Evolutionary conservation across 2,797 vertebrate species (phyloP).

Genomic region (Siniperca obscura): DNA sequence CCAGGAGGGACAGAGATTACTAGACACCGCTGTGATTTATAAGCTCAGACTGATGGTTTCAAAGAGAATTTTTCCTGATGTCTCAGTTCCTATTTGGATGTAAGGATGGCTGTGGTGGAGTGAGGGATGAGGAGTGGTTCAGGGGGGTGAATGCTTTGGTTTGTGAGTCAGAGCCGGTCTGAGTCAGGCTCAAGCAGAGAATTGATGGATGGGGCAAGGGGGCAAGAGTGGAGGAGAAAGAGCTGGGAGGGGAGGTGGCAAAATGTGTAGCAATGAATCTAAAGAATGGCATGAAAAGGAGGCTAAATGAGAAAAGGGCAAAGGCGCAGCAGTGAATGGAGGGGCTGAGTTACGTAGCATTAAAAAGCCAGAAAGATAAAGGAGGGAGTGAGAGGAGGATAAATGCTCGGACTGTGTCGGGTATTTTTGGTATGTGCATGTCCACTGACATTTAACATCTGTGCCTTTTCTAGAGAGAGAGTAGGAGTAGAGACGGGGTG

Average conservation of each 20-base stretch:
- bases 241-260: conserved; percentile 68
- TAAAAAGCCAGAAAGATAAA: conserved; percentile 65
- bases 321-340: conserved; percentile 63
- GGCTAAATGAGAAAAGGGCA: conserved; percentile 59
- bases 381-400: conserved; percentile 54
- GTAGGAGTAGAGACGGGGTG: conserved; percentile 17
- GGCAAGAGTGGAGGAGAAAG: conserved; percentile 59
- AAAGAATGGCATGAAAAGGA: conserved; percentile 79
- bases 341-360: conserved; percentile 47
- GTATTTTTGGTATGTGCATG: conserved; percentile 69
- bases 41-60: conserved; percentile 33
- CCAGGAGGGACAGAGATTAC: conserved; percentile 38
- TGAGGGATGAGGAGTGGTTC: conserved; percentile 27
- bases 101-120: conserved; percentile 12
- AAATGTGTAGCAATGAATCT: conserved; percentile 71
- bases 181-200: conserved; percentile 54
- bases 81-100: conserved; percentile 55
- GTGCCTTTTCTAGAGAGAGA: conserved; percentile 39
- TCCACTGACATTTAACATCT: conserved; percentile 67
- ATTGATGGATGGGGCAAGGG: conserved; percentile 74
- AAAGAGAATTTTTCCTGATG: conserved; percentile 38
- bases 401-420: conserved; percentile 59
- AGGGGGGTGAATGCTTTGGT: conserved; percentile 43
- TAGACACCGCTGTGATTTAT: conserved; percentile 55
- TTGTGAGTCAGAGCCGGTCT: conserved; percentile 70